A percentile compares a stretch with the other conserved stretches of the same genome.
phyloP scores from a whole-genome alignment of 2,113 vertebrate genomes.

The Mellivora capensis region DNA sequence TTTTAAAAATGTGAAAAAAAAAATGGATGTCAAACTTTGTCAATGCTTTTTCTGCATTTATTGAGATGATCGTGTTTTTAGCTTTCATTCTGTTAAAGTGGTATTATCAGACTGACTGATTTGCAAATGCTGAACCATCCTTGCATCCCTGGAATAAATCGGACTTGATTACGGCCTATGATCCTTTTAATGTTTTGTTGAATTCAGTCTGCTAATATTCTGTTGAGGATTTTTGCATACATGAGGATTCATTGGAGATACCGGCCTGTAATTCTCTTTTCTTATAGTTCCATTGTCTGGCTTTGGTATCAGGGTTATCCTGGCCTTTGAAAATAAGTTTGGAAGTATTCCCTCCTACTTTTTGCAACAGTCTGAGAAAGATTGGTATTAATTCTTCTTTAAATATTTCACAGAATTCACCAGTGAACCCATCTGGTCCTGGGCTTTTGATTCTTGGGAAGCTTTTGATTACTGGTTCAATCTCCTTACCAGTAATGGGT shows the following conservation, averaged over 20 bases:
- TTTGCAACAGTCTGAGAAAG: background rate
- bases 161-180: background rate
- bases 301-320: background rate
- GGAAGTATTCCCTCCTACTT: background rate
- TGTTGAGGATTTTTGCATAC: background rate
- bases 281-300: background rate
- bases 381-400: background rate
- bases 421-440: background rate
- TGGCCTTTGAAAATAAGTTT: background rate
- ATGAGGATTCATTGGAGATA: background rate
- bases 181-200: background rate
- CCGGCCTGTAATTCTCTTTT: background rate
- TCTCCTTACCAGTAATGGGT: background rate
- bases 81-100: background rate
- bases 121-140: background rate
- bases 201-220: background rate
- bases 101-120: background rate
- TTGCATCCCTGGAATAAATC: background rate
- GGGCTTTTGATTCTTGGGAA: background rate
- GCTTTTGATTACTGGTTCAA: background rate
- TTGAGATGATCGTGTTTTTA: background rate
- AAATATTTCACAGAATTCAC: background rate
- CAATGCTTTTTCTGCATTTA: background rate
- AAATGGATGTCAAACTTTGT: background rate
- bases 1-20: too few relatives aligned